Base-by-base conservation (phyloP, 2,113 vertebrate species). In the Columbina picui region DNA sequence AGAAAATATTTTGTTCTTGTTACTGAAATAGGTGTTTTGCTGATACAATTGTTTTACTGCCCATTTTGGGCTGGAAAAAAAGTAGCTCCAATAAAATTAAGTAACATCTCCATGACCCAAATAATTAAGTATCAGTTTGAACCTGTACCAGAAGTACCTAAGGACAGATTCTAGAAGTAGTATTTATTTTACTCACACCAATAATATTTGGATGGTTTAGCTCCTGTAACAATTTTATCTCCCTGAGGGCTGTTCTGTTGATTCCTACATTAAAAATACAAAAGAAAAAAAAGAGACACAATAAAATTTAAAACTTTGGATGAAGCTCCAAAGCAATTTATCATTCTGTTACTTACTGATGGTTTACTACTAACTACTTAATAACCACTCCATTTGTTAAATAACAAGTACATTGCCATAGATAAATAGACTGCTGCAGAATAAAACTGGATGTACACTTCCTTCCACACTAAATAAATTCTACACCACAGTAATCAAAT, bases 171-270 rank as follows among this genome's bases (percentile, higher is more conserved):
- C 53, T 71, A 83, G 16, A 92, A 96, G 32, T 14, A 91, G 36
- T 26, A 93, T 30, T 90, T 20, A 80, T 43, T 94, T 91, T 96
- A 98, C 98, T 97, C 97, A 99, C 99, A 93, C 99, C 99, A 96
- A 99, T 99, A 95, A 99, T 99, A 97, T 99, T 99, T 55, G 98
- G 98, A 98, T 99, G 99, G 97, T 99, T 99, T 84, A 99, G 97
- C 65, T 99, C 99, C 90, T 99, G 99, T 67, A 99, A 97, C 83
- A 99, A 97, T 86, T 99, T 99, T 97, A 99, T 99, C 87, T 99
- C 99, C 94, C 99, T 97, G 49, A 99, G 98, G 36, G 99, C 99
- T 68, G 99, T 99, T 96, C 99, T 98, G 90, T 99, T 99, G 97
- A 99, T 99, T 96, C 99, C 99, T 99, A 94, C 6, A 87, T 73